phyloP scores from a whole-genome alignment of 1,140 invertebrate genomes.

The Antheraea mylitta region DNA sequence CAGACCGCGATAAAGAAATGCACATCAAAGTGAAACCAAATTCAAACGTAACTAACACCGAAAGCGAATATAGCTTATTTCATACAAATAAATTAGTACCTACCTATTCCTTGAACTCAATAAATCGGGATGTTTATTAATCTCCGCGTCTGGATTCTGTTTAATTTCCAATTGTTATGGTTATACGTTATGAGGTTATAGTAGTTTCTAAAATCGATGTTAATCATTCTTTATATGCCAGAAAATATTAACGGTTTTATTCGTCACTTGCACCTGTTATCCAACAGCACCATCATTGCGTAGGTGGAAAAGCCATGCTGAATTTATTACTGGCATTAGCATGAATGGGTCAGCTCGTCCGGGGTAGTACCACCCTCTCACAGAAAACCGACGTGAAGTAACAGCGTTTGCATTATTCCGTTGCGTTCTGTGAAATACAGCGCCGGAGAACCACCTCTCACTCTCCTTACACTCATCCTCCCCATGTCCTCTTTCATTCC shows the following conservation, averaged over 20 bases:
- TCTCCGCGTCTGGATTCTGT: conserved; percentile 14
- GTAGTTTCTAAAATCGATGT: not conserved
- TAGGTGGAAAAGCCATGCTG: no score
- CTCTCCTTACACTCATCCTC: no score
- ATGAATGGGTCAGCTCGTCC: no score
- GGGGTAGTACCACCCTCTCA: no score
- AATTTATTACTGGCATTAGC: no score
- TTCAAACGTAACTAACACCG: not conserved
- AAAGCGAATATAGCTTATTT: not conserved
- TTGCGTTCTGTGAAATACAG: no score
- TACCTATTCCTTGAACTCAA: not conserved
- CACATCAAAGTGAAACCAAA: conserved; percentile 1
- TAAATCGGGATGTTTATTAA: conserved; percentile 12
- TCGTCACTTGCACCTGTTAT: not conserved
- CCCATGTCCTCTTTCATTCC: no score
- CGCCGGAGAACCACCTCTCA: no score
- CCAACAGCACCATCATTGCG: no score
- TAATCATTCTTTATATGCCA: not conserved
- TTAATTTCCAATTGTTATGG: conserved; percentile 23
- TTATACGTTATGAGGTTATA: conserved; percentile 8
- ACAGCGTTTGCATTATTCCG: no score
- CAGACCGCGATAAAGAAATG: conserved; percentile 3
- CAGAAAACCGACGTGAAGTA: no score
- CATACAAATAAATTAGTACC: not conserved
- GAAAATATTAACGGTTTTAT: not conserved